Evolutionary conservation across 2,888 invertebrate species (phyloP), one percentile per base, ranked within the genome.

Genomic region (Aphidius colemani): DNA sequence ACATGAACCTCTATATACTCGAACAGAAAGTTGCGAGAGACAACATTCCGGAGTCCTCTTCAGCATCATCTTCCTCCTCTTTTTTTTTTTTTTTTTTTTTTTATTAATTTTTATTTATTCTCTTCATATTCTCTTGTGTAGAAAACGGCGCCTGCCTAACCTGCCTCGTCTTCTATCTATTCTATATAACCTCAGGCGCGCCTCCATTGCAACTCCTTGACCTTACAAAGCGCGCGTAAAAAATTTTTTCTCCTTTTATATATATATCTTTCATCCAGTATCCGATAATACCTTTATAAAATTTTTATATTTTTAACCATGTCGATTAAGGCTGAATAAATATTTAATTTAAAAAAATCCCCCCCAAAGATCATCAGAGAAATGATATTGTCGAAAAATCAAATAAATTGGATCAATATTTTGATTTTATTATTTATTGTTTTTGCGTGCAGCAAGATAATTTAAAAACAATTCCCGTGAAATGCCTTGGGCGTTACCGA

Each of bases 21-120:
- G 64, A 67, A 66, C 66, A 61, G 66, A 70, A 70, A 69, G 69
- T 69, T 71, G 70, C 70, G 71, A 68, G 71, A 61, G 60, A 69
- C 71, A 67, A 71, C 71, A 71, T 71, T 71, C 71, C 71, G 67
- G 45, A 60, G 66, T 65, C 69, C 40, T 58, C 60, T 18, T 64
- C 30, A 5, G 1, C 30, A 30, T 5, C 30, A 30, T 30, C 30
- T 5, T 30, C 30, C 5, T 30, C 30, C 30, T 30, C 5, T 30
- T 30, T 30, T 30, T 30, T 30, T 30, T 30, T 5, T 5, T 30
- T 5, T 30, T 30, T 30, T 30, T 30, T 5, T 18, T 18, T 18
- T 18, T 18, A 3, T 18, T 30, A 30, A 5, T 30, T 30, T 30
- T 30, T 30, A 30, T 30, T 30, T 30, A 30, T 30, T 30, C 4